Percentiles rank a stretch among this genome's conserved stretches.
These are phyloP conservation scores for Oryzias woworae DNA, from an alignment of 2,113 vertebrate species.

Conservation along the genomic window DNA sequence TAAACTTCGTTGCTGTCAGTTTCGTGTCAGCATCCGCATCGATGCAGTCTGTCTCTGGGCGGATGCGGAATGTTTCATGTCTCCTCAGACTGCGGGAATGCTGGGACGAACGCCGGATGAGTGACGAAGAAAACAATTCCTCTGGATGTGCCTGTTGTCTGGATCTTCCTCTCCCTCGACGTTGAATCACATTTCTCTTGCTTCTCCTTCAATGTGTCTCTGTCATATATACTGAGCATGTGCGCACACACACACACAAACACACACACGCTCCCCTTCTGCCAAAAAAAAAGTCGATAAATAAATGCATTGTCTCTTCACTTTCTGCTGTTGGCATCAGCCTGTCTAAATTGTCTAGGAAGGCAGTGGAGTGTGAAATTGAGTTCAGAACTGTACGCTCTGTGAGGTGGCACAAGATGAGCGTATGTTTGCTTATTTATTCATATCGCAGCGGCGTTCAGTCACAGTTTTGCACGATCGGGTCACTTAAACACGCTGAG, in stretches of 20 bases:
- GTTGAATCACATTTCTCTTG: constrained; percentile 56
- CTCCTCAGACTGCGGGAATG: constrained; percentile 45
- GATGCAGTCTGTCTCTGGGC: constrained; percentile 35
- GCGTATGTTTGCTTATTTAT: constrained; percentile 77
- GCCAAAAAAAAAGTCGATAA: constrained; percentile 69
- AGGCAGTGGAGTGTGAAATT: constrained; percentile 81
- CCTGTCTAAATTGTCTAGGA: constrained; percentile 81
- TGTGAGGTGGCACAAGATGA: constrained; percentile 60
- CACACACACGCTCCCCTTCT: constrained; percentile 42
- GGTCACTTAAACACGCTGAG: constrained; percentile 64
- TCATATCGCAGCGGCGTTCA: constrained; percentile 63
- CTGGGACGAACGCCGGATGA: constrained; percentile 65
- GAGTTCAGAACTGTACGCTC: constrained; percentile 77
- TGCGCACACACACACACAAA: constrained; percentile 29
- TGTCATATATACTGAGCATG: constrained; percentile 55
- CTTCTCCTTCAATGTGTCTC: constrained; percentile 49
- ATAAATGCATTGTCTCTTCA: constrained; percentile 78
- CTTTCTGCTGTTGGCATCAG: constrained; percentile 78
- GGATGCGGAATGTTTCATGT: constrained; percentile 50
- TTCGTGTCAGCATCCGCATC: constrained; percentile 36
- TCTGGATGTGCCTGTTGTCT: constrained; percentile 57
- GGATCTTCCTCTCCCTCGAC: constrained; percentile 41
- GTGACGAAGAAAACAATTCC: constrained; percentile 70
- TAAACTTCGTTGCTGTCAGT: constrained; percentile 29
- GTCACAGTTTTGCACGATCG: constrained; percentile 40